These are phyloP conservation scores for Orchesella flavescens DNA, from an alignment of 2,888 invertebrate species.

Conservation along the genomic window DNA sequence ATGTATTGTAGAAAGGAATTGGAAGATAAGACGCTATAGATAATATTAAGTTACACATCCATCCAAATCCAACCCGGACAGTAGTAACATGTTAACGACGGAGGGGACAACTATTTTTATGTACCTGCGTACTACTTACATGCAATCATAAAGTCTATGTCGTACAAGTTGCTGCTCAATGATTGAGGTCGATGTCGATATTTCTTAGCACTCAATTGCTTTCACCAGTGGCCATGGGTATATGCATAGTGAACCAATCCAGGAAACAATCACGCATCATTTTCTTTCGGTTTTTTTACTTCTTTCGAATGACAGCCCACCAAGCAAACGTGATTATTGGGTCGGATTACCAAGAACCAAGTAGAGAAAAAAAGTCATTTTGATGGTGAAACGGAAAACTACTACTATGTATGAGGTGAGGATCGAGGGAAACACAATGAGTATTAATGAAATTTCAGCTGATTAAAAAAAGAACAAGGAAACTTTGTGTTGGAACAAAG, in stretches of 20 bases:
- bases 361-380: not conserved
- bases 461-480: slow-evolving; percentile 30
- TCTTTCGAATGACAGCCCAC: slow-evolving; percentile 28
- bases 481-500: slow-evolving; percentile 2
- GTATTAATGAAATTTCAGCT: slow-evolving; percentile 13
- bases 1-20: too few relatives aligned
- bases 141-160: not conserved
- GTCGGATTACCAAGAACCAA: slow-evolving; percentile 30
- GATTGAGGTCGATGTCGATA: not conserved
- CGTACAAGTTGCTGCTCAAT: not conserved
- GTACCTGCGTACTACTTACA: slow-evolving; percentile 1
- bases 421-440: not conserved
- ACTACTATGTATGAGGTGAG: not conserved
- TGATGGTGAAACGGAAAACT: slow-evolving; percentile 10
- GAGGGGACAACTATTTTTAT: not conserved
- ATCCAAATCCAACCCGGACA: too few relatives aligned
- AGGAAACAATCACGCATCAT: slow-evolving; percentile 40
- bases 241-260: not conserved
- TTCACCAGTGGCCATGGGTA: not conserved
- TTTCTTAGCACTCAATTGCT: not conserved
- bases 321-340: slow-evolving; percentile 33
- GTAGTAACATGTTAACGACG: not conserved
- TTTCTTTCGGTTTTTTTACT: slow-evolving; percentile 17
- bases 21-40: too few relatives aligned
- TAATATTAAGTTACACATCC: too few relatives aligned